Percentiles rank a stretch among this genome's conserved stretches.
Conservation (phyloP, 2,888 invertebrate species). For the Isoperla grammatica region DNA sequence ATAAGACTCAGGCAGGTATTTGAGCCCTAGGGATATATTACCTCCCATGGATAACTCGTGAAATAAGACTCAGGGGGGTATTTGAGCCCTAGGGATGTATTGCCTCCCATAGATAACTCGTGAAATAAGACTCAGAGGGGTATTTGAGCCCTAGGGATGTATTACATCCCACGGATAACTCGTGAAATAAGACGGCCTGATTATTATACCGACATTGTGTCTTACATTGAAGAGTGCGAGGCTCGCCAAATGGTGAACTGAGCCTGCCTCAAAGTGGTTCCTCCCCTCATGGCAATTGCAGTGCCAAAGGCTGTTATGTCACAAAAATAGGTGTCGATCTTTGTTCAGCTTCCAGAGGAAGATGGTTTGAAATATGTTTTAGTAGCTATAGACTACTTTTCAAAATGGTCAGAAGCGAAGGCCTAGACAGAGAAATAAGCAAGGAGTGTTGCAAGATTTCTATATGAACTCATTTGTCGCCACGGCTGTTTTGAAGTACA, state of each 20-base stretch:
- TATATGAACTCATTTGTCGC: slow-evolving; percentile 15
- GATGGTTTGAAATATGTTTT: slow-evolving; percentile 18
- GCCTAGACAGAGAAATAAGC: neutral
- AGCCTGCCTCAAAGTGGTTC: neutral
- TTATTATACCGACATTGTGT: no score
- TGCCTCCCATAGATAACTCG: no score
- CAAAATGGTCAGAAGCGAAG: slow-evolving; percentile 15
- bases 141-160: no score
- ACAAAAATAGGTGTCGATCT: neutral
- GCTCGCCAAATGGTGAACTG: neutral
- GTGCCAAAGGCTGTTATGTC: slow-evolving; percentile 7
- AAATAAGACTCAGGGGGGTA: no score
- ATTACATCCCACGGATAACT: no score
- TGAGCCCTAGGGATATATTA: no score
- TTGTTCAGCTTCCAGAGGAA: slow-evolving; percentile 13
- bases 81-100: no score
- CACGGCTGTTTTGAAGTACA: slow-evolving; percentile 12
- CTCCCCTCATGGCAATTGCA: slow-evolving; percentile 1
- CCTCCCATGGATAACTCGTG: no score
- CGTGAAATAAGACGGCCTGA: no score
- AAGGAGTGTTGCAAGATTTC: slow-evolving; percentile 9
- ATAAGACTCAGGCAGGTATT: no score
- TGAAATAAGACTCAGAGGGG: no score
- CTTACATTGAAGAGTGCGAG: neutral
- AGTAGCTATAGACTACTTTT: slow-evolving; percentile 18